Evolutionary conservation across 2,113 vertebrate genomes (phyloP).

Genomic region (Alligator mississippiensis): DNA sequence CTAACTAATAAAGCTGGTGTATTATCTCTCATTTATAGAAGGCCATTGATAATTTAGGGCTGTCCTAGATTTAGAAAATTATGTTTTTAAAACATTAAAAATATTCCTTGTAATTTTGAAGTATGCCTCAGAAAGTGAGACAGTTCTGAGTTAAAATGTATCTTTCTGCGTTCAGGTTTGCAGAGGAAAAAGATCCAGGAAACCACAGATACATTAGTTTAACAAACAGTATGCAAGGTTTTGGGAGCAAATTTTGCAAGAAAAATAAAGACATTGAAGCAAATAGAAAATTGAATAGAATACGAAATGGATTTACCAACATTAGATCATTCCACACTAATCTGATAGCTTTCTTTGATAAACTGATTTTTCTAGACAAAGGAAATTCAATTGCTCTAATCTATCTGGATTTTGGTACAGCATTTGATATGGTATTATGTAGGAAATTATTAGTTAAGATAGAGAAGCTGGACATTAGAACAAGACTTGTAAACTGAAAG

Average conservation of each 20-base stretch:
- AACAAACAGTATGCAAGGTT: background rate
- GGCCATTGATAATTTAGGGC: constrained; percentile 58
- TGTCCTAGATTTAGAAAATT: constrained; percentile 54
- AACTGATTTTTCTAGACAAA: background rate
- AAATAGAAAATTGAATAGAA: background rate
- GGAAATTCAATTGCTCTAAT: background rate
- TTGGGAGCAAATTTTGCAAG: background rate
- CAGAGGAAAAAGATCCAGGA: fast-evolving
- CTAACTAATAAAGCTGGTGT: constrained; percentile 4
- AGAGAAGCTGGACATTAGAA: background rate
- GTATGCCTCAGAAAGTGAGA: constrained; percentile 3
- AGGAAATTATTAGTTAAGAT: background rate
- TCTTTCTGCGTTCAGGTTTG: constrained; percentile 6
- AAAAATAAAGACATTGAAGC: background rate
- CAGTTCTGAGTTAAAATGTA: background rate
- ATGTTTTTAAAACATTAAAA: constrained; percentile 33
- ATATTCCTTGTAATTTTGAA: constrained; percentile 6
- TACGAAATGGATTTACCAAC: background rate
- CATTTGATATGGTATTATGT: background rate
- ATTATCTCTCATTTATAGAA: constrained; percentile 43
- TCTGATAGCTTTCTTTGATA: background rate
- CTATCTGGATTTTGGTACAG: background rate
- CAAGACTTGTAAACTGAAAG: background rate
- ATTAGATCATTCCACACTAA: background rate
- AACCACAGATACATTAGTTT: background rate